Evolutionary conservation across 1,140 invertebrate species (phyloP).

Genomic region (Thaumatotibia leucotreta): DNA sequence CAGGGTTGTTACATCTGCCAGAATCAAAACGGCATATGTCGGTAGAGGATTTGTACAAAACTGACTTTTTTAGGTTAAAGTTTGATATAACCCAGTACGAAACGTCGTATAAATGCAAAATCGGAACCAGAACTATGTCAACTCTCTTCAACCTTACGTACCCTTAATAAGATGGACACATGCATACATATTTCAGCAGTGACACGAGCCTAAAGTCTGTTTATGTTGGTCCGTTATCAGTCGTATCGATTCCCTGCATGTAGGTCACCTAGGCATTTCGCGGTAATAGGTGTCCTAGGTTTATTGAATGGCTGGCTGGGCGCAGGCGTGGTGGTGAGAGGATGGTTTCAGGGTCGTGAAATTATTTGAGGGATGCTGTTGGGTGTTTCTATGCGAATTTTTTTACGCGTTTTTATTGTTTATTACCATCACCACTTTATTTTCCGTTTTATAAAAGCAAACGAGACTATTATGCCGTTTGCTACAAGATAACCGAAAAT

Average conservation of each 20-base stretch:
- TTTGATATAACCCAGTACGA: not conserved
- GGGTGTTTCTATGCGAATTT: not conserved
- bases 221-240: not conserved
- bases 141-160: not conserved
- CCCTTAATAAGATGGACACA: not conserved
- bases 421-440: no score
- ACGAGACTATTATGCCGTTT: no score
- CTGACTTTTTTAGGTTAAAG: not conserved
- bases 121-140: not conserved
- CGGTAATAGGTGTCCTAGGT: not conserved
- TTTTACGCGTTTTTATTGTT: not conserved
- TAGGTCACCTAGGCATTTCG: not conserved
- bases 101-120: not conserved
- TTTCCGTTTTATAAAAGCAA: no score
- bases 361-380: no score
- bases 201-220: no score
- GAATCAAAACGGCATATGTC: not conserved
- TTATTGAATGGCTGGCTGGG: not conserved
- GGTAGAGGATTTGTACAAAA: not conserved
- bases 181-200: not conserved
- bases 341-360: not conserved
- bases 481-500: no score
- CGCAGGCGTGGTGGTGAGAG: not conserved
- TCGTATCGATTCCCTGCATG: not conserved
- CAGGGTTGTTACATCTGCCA: not conserved